Base-by-base conservation (phyloP, 2,113 vertebrate genomes). In the Hoplias malabaricus region DNA sequence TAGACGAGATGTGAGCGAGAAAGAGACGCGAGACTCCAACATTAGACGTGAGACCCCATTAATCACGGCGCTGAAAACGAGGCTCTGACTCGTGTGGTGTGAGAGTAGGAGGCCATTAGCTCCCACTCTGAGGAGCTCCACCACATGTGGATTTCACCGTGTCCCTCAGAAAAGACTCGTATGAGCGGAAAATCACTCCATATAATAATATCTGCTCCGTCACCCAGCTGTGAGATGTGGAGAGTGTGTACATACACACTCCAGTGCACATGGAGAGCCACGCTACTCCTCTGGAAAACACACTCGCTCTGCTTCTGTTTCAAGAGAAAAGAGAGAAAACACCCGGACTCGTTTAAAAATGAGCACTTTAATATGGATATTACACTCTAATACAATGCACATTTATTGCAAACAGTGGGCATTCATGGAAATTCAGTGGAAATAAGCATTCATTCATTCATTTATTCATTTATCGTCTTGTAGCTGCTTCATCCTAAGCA, bases 31-130 rank as follows among this genome's bases (percentile, higher is more conserved):
- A 42, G 21, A 57, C 10, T 42, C 34, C 34, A 59, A 59, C 27
- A 14, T 21, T 31, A 65, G 80, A 62, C 27, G 54, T 69, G 40
- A 67, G 48, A 61, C 27, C 23, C 38, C 48, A 50, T 72, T 69
- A 68, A 73, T 82, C 73, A 65, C 42, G 38, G 42, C 5, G 33
- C 63, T 50, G 31, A 16, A 48, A 70, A 68, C 4, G 1, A 29
- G 75, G 9, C 5, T 48, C 56, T 36, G 53, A 25, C 62, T 70
- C 31, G 14, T 27, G 4, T 53, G 10, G 19, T 29, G 21, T 62
- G 48, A 29, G 67, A 72, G 48, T 42, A 59, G 53, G 65, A 78
- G 63, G 67, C 43, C 69, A 78, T 82, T 74, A 78, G 66, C 65
- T 54, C 61, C 16, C 21, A n/a, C 21, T 48, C 70, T 38, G 33